Conservation (phyloP, 2,888 invertebrate genomes). For the Ditula angustiorana region DNA sequence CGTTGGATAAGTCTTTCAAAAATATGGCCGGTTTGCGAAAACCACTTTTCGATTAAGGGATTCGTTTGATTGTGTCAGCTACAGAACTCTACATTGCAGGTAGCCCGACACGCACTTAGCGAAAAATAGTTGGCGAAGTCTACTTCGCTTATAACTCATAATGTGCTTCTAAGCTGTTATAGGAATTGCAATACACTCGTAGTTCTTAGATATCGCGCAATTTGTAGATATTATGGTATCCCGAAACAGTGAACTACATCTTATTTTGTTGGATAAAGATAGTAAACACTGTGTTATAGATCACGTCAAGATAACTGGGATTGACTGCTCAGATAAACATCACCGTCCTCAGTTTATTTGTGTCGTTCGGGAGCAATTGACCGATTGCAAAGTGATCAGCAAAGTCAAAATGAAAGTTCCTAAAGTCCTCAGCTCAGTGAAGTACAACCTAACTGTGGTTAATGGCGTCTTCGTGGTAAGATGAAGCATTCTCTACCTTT, state of each 20-base stretch:
- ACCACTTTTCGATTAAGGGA: no score
- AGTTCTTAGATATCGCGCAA: not conserved
- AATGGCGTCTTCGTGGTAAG: not conserved
- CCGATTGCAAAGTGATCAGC: not conserved
- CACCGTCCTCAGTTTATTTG: not conserved
- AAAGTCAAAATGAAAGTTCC: not conserved
- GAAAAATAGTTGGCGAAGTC: no score
- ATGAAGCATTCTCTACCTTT: no score
- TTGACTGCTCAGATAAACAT: not conserved
- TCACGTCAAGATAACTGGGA: constrained; percentile 3
- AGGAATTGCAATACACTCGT: no score
- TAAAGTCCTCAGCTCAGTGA: not conserved
- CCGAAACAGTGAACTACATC: not conserved
- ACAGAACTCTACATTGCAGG: no score
- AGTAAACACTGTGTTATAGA: not conserved
- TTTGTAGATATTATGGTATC: no score
- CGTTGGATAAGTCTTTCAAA: no score
- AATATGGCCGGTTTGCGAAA: no score
- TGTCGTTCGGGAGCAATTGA: not conserved
- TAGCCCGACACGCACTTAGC: no score
- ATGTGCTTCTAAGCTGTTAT: no score
- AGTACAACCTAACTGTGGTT: not conserved
- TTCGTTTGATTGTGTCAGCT: no score
- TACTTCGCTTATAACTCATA: no score
- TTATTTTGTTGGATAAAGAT: not conserved